Evolutionary conservation across 1,140 invertebrate species (phyloP), one percentile per base, ranked within the genome.

Genomic region (Micrasema longulum): DNA sequence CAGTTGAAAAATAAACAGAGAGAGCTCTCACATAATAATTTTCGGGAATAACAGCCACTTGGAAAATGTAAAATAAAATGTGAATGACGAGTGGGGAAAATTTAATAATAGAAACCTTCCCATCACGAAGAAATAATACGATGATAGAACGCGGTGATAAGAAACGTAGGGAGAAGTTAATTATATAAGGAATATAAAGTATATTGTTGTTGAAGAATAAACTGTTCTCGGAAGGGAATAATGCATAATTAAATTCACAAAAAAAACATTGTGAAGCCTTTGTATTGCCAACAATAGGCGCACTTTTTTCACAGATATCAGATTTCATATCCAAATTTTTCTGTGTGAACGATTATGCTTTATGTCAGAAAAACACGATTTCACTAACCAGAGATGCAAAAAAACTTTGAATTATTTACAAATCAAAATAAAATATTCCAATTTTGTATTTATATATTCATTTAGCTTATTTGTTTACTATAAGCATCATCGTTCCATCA

Each of bases 51-150:
- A 57, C 26, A 57, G 53, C 31, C 23, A 57, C 36, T 57, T 57
- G 53, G 26, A 57, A 57, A 57, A 57, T 57, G 53, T 57, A 57
- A 57, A 57, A 57, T 31, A 57, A 57, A 31, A 36, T 35, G 31
- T 35, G 31, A n/a, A 57, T 31, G 31, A 57, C 26, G 57, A 63
- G 22, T n/a, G n/a, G n/a, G n/a, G n/a, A 23, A 63, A 43, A 63
- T 63, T 63, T 63, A 63, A 63, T 63, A 45, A 63, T 22, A 45
- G 57, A 63, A 63, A n/a, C n/a, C n/a, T n/a, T 63, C 57, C 23
- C 57, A 43, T 43, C 7, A 43, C 41, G 57, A 6, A 36, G 14
- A 35, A 63, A 63, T 63, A 63, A 63, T 20, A 43, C 36, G 57
- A 6, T 23, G 57, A 63, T 63, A 43, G 18, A 63, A 14, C n/a